phyloP scores from a whole-genome alignment of 2,797 vertebrate genomes.

The Ispidina picta region DNA sequence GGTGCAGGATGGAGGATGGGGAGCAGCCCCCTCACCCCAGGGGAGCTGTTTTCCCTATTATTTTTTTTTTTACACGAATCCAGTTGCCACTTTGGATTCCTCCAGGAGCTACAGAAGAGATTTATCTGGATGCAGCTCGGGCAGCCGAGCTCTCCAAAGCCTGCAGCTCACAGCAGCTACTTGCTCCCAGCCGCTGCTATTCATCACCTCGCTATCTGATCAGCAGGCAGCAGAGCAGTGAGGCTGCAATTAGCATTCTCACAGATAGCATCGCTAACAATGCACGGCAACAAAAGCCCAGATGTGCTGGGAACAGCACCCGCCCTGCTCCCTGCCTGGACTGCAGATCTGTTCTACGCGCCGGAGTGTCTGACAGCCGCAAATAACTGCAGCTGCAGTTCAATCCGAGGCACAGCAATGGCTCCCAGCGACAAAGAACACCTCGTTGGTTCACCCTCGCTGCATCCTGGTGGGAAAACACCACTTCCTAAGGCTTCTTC shows the following conservation, averaged over 20 bases:
- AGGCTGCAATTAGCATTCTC: neutral
- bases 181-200: neutral
- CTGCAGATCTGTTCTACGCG: neutral
- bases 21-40: neutral
- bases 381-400: neutral
- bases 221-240: neutral
- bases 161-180: neutral
- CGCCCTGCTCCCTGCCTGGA: neutral
- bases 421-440: neutral
- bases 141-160: neutral
- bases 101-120: neutral
- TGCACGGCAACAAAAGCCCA: neutral
- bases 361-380: neutral
- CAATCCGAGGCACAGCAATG: neutral
- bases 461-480: neutral
- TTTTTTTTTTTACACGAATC: neutral
- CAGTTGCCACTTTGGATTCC: neutral
- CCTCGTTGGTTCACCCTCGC: accelerated
- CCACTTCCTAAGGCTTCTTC: accelerated
- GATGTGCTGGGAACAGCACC: neutral
- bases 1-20: neutral
- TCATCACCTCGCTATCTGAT: neutral
- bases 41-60: neutral
- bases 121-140: accelerated
- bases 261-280: neutral